Evolutionary conservation across 2,797 vertebrate species (phyloP).

Genomic region (Chiroxiphia lanceolata): DNA sequence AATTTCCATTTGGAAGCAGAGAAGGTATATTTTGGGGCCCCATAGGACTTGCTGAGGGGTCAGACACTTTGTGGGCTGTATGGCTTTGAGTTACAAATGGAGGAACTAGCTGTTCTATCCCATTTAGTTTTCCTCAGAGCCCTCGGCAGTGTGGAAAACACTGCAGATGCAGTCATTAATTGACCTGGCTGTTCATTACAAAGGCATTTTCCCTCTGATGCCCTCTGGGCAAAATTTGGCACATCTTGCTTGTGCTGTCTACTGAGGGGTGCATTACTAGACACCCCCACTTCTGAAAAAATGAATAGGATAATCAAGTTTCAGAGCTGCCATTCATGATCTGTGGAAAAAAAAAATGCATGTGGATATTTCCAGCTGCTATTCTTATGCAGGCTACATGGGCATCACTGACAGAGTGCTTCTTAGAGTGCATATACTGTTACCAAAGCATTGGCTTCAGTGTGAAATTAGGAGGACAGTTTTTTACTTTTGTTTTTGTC

Average conservation of each 20-base stretch:
- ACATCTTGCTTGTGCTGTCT: neutral
- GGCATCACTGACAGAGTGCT: neutral
- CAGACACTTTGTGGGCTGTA: neutral
- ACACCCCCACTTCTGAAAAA: neutral
- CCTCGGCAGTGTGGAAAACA: neutral
- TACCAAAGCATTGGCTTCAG: neutral
- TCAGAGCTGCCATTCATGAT: neutral
- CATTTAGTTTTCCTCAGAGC: neutral
- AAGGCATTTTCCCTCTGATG: neutral
- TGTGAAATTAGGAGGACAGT: accelerated
- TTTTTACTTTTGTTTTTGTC: neutral
- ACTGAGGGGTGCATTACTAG: neutral
- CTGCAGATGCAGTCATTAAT: neutral
- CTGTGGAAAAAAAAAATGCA: neutral
- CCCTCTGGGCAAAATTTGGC: neutral
- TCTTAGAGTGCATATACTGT: neutral
- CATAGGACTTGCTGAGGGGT: neutral
- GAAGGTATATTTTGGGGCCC: neutral
- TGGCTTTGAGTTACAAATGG: neutral
- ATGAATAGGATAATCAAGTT: neutral
- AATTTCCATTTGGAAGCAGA: neutral
- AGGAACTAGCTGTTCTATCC: neutral
- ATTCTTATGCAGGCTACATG: neutral
- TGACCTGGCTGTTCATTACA: neutral
- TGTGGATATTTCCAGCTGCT: neutral